Evolutionary conservation across 2,797 vertebrate species (phyloP).

Genomic region (Mus spretus): DNA sequence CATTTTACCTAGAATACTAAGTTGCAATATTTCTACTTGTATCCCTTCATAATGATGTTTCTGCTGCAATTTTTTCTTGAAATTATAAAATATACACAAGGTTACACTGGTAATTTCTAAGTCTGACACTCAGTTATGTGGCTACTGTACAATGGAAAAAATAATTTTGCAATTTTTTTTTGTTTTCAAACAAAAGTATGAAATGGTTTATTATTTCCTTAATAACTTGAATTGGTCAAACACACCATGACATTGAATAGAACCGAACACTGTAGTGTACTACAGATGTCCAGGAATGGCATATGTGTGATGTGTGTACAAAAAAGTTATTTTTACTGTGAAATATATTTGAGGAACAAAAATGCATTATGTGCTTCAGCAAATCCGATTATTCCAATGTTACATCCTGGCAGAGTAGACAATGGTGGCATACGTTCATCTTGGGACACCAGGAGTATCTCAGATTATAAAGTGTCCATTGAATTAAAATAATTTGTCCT

Average conservation of each 20-base stretch:
- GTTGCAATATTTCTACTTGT: neutral
- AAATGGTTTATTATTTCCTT: constrained; percentile 29
- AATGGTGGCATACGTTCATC: neutral
- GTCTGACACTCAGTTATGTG: neutral
- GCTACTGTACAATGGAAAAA: neutral
- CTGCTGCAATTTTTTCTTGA: neutral
- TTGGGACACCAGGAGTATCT: constrained; percentile 3
- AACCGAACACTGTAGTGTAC: neutral
- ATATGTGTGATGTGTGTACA: neutral
- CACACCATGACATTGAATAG: constrained; percentile 4
- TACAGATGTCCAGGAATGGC: neutral
- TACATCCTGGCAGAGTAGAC: constrained; percentile 29
- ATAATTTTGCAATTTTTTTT: neutral
- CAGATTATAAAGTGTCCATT: constrained; percentile 52
- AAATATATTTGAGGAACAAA: constrained; percentile 44
- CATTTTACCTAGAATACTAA: neutral
- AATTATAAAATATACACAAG: neutral
- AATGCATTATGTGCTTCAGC: constrained; percentile 56
- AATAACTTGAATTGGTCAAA: constrained; percentile 23
- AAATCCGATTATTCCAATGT: constrained; percentile 56
- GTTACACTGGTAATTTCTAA: neutral
- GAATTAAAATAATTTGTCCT: constrained; percentile 33
- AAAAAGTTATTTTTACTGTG: constrained; percentile 44
- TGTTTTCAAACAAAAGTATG: constrained; percentile 24
- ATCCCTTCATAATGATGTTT: neutral